These are phyloP conservation scores for Drosophila flavopinicola DNA, from an alignment of 2,888 invertebrate genomes.

Conservation along the genomic window DNA sequence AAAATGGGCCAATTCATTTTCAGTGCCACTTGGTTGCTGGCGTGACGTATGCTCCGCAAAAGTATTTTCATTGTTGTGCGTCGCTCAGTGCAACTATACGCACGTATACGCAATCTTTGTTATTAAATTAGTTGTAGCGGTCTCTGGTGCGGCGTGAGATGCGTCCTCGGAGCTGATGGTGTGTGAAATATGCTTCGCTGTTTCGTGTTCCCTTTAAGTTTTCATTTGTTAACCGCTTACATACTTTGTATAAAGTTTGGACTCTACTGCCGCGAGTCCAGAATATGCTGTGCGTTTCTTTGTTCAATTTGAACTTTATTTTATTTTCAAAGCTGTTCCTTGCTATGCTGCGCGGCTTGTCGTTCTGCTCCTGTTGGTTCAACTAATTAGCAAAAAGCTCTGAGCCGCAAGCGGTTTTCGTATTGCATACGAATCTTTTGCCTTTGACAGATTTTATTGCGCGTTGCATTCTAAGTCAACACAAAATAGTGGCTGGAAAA, in stretches of 20 bases:
- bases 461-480: constrained; percentile 23
- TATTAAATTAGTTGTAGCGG: constrained; percentile 43
- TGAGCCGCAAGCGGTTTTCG: constrained; percentile 35
- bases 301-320: constrained; percentile 48
- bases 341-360: background rate
- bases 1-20: constrained; percentile 83
- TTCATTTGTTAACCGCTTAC: constrained; percentile 41
- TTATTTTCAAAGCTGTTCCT: constrained; percentile 30
- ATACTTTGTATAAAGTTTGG: constrained; percentile 44
- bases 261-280: background rate
- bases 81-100: constrained; percentile 20
- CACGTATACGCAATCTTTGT: constrained; percentile 38
- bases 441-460: constrained; percentile 39
- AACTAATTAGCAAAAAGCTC: constrained; percentile 59
- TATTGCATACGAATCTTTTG: constrained; percentile 41
- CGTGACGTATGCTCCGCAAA: constrained; percentile 73
- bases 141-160: constrained; percentile 4
- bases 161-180: constrained; percentile 20
- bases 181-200: constrained; percentile 5
- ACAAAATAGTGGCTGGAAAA: constrained; percentile 7
- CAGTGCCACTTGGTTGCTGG: constrained; percentile 46
- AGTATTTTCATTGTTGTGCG: constrained; percentile 76
- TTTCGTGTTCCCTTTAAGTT: constrained; percentile 33
- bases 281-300: constrained; percentile 22
- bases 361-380: background rate